These are phyloP conservation scores for Aleiodes leptofemur DNA, from an alignment of 2,888 invertebrate species.

Conservation along the genomic window DNA sequence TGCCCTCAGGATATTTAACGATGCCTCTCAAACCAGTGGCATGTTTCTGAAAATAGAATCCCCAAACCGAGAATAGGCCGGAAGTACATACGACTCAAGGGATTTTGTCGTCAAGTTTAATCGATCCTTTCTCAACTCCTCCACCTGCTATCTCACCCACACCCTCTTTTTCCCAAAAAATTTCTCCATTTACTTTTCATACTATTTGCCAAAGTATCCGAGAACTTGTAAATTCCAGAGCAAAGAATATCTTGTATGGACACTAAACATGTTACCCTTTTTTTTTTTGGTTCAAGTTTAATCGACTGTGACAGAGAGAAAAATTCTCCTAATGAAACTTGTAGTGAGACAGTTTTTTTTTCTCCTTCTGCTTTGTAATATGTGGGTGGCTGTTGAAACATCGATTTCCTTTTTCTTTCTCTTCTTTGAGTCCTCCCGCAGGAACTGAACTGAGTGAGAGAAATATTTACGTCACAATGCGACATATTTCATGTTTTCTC, in stretches of 20 bases:
- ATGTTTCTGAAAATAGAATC: constrained; percentile 63
- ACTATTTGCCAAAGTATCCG: too few species aligned
- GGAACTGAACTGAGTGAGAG: constrained; percentile 4
- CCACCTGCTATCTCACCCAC: neutral
- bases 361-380: neutral
- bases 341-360: neutral
- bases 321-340: constrained; percentile 1
- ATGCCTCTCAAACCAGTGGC: constrained; percentile 53
- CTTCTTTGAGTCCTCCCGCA: neutral
- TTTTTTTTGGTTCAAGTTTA: too few species aligned
- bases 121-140: constrained; percentile 27
- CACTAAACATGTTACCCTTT: too few species aligned
- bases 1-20: constrained; percentile 59
- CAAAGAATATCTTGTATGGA: too few species aligned
- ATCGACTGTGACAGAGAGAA: neutral
- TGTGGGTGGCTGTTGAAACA: neutral
- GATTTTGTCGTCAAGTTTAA: constrained; percentile 42
- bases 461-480: constrained; percentile 19
- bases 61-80: constrained; percentile 66
- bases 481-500: constrained; percentile 9
- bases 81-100: constrained; percentile 60
- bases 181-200: neutral
- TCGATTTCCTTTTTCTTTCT: constrained; percentile 2
- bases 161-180: neutral
- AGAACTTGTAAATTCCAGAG: too few species aligned